phyloP scores from a whole-genome alignment of 2,797 vertebrate genomes.

The Eulemur coronatus region DNA sequence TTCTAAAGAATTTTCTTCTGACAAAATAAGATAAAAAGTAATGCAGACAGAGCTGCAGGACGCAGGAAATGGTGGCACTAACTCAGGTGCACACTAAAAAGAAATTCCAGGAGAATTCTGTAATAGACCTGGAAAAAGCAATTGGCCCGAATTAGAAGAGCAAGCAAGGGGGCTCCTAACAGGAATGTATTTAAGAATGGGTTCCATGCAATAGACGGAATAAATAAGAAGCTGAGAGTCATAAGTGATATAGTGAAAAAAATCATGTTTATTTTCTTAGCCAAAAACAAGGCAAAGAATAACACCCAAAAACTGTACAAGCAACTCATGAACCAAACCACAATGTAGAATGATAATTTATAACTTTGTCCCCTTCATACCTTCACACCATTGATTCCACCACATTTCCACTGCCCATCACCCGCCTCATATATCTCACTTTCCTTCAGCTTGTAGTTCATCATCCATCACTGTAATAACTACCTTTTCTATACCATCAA shows the following conservation, averaged over 20 bases:
- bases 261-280: background rate
- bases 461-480: background rate
- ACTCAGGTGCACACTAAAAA: background rate
- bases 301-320: background rate
- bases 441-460: background rate
- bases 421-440: background rate
- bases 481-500: background rate
- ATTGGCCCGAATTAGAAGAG: background rate
- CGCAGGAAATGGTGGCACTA: background rate
- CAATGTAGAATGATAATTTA: background rate
- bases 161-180: background rate
- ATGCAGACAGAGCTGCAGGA: background rate
- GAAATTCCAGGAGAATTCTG: background rate
- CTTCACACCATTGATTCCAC: background rate
- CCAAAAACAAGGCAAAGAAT: background rate
- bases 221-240: background rate
- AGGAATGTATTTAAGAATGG: background rate
- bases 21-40: background rate
- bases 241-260: background rate
- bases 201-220: background rate
- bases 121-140: background rate
- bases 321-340: background rate
- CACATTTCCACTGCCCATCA: background rate
- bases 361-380: background rate
- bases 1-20: background rate